These are phyloP conservation scores for Pterocles burchelli DNA, from an alignment of 2,113 vertebrate genomes.

Conservation along the genomic window DNA sequence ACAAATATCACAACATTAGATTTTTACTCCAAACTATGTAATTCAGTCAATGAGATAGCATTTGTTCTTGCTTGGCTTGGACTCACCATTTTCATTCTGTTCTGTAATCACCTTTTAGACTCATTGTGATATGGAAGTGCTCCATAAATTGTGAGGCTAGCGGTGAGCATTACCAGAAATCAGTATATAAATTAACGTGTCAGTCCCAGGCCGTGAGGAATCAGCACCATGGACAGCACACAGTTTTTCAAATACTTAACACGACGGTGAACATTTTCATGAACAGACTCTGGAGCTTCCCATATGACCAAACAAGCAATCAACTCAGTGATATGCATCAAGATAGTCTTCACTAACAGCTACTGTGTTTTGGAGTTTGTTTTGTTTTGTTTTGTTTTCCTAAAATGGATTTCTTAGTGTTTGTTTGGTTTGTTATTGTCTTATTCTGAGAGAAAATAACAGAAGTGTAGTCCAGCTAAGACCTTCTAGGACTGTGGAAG, in stretches of 20 bases:
- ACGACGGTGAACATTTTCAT: not conserved
- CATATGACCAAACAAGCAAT: not conserved
- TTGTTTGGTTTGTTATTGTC: not conserved
- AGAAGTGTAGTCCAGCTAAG: not conserved
- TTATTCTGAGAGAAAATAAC: not conserved
- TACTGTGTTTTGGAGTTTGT: rapidly evolving
- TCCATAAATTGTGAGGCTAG: not conserved
- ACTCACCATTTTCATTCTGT: not conserved
- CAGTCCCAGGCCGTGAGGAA: not conserved
- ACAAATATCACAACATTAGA: not conserved
- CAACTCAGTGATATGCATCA: not conserved
- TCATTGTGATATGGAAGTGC: not conserved
- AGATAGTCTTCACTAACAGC: not conserved
- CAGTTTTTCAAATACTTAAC: not conserved
- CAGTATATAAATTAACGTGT: not conserved
- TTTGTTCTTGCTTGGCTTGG: not conserved
- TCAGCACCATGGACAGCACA: rapidly evolving
- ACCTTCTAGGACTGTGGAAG: not conserved
- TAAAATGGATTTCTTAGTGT: not conserved
- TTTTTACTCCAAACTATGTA: not conserved
- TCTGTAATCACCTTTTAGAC: not conserved
- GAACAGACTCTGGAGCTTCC: not conserved
- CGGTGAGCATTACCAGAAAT: not conserved
- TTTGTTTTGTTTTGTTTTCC: not conserved
- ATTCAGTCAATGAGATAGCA: not conserved